These are phyloP conservation scores for Aphodius sticticus DNA, from an alignment of 2,888 invertebrate genomes.

Conservation along the genomic window DNA sequence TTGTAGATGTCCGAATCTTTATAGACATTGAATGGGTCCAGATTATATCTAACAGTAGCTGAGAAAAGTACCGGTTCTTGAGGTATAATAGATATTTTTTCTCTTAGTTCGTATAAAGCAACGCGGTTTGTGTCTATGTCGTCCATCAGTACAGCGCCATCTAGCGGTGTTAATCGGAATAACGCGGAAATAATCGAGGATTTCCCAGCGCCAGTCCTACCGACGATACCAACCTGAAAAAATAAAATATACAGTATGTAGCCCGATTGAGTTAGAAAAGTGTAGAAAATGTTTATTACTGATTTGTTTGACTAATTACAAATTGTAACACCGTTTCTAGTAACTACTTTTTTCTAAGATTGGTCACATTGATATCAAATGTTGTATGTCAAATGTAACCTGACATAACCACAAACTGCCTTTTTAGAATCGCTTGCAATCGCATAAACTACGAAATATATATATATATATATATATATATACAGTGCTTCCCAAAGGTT, in stretches of 20 bases:
- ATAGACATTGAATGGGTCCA: constrained; percentile 67
- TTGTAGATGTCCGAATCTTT: constrained; percentile 71
- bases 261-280: no score
- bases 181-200: constrained; percentile 60
- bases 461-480: no score
- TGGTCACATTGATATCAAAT: no score
- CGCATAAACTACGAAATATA: no score
- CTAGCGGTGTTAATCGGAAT: constrained; percentile 63
- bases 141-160: constrained; percentile 62
- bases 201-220: constrained; percentile 64
- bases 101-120: constrained; percentile 62
- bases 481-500: no score
- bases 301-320: no score
- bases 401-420: no score
- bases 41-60: constrained; percentile 66
- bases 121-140: constrained; percentile 55
- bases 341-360: no score
- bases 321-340: no score
- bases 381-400: no score
- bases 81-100: constrained; percentile 66
- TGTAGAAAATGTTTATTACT: no score
- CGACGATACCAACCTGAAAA: constrained; percentile 66
- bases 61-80: constrained; percentile 71
- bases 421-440: no score
- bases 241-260: background rate